Base-by-base conservation (phyloP, 1,140 invertebrate genomes). In the Telenomus remus region DNA sequence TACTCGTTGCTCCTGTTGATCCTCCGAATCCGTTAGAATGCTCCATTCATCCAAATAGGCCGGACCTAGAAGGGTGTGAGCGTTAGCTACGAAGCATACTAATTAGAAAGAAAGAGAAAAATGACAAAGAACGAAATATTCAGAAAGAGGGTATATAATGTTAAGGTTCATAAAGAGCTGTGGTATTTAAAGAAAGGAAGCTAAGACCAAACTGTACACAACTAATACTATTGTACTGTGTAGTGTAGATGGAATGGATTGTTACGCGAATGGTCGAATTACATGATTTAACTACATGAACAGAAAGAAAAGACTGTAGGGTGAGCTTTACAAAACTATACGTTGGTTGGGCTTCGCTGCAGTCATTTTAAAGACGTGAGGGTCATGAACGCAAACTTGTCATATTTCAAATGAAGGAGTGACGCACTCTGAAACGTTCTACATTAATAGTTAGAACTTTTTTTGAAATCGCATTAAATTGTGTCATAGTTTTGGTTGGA, bases 31-130 rank as follows among this genome's bases (percentile, higher is more conserved):
- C 65, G 44, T 71, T 71, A 34, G 16, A 69, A 59, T 54, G 56
- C 61, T 48, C 55, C 47, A 55, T 63, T 71, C 68, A 71, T 72
- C 76, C 74, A 60, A 27, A 75, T 59, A 16, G 48, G 33, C 69
- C 78, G 74, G 70, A 87, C 80, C 85, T 87, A 72, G 80, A 87
- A 87, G 78, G 83, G 81, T 88, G 86, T 88, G 86, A 88, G 86
- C 63, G 83, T 88, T 86, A 87, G 83, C 85, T 84, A 88, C 84
- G 80, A 86, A 82, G 80, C 82, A 85, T 84, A 85, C 79, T 78
- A 84, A 81, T 68, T 76, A 44, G 60, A 53, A 66, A 78, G 47
- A 57, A 13, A 43, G 53, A 72, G 77, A 73, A 74, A 59, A 70
- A 68, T 55, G 55, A 60, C 15, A 0, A 16, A 48, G 37, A 43